phyloP scores from a whole-genome alignment of 2,797 vertebrate species.

The Cyprinella venusta region DNA sequence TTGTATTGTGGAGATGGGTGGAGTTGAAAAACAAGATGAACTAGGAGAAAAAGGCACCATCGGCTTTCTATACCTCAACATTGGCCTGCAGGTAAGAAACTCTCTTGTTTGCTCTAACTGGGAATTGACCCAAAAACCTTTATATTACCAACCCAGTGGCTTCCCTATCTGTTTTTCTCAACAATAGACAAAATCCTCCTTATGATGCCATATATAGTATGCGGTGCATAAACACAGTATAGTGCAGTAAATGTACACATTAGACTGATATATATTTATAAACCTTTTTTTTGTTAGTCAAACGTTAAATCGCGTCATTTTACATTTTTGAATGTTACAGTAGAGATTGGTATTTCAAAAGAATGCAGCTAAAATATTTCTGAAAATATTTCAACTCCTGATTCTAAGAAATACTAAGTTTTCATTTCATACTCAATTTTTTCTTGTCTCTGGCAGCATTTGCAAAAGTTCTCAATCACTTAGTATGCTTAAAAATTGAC shows the following conservation, averaged over 20 bases:
- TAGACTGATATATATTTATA: too few species aligned
- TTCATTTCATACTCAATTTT: not conserved
- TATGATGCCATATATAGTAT: not conserved
- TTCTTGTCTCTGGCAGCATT: not conserved
- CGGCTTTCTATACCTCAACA: conserved; percentile 97
- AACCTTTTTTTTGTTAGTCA: too few species aligned
- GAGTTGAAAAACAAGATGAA: conserved; percentile 96
- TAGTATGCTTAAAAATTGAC: not conserved
- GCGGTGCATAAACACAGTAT: not conserved
- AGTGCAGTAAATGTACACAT: not conserved
- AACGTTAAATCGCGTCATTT: not conserved
- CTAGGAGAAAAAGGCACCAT: conserved; percentile 95
- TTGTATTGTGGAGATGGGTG: conserved; percentile 98
- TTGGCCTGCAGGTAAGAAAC: conserved; percentile 92
- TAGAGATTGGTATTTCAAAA: not conserved
- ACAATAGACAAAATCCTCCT: not conserved
- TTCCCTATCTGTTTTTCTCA: not conserved
- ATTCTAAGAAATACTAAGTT: not conserved
- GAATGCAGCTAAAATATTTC: not conserved
- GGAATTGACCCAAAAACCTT: too few species aligned
- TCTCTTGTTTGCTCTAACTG: not conserved
- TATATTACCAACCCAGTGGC: too few species aligned
- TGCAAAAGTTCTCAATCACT: not conserved
- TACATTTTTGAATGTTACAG: not conserved
- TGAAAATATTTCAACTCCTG: too few species aligned